Base-by-base conservation (phyloP, 2,113 vertebrate species). In the Actenoides lindsayi region DNA sequence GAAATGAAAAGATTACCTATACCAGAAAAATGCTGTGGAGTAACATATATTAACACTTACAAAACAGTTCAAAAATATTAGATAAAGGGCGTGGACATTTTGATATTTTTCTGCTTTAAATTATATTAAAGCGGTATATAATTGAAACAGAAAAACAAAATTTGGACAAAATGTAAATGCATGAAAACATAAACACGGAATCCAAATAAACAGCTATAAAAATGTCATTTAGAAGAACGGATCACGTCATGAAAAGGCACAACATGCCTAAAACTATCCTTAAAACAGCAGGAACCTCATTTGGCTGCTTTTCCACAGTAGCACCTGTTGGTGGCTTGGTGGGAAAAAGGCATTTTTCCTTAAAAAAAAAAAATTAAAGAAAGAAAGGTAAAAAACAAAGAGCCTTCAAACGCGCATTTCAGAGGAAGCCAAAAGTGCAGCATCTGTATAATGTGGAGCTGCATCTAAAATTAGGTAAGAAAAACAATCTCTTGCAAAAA, bases 381-480 rank as follows among this genome's bases (percentile, higher is more conserved):
- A 28, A 64, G 5, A 48, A n/a, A 21, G 11, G 6, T 23, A 11
- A 76, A 90, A 88, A 53, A 1, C 9, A 83, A 68, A 88, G 21
- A 59, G 10, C 31, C 23, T 14, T 83, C n/a, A 89, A 69, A 77
- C 0, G 3, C 41, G 24, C 10, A 74, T 83, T 93, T 90, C 46
- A 77, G 74, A 83, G 12, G 30, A 91, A 93, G 54, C 82, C 30
- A 83, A 46, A 93, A 90, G 18, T 62, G 11, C 8, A 92, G 44
- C 85, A 93, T 88, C 94, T 90, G 75, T 88, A 27, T 83, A 90
- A 88, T 88, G 33, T 76, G n/a, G 48, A 89, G 50, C 12, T 79
- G 33, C 35, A 68, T 73, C 82, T 93, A 94, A 95, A 95, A 88
- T 93, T 77, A 93, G 59, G 39, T 73, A 73, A 60, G 42, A 83